phyloP scores from a whole-genome alignment of 2,888 invertebrate species.

The Leptopilina drosophilae region DNA sequence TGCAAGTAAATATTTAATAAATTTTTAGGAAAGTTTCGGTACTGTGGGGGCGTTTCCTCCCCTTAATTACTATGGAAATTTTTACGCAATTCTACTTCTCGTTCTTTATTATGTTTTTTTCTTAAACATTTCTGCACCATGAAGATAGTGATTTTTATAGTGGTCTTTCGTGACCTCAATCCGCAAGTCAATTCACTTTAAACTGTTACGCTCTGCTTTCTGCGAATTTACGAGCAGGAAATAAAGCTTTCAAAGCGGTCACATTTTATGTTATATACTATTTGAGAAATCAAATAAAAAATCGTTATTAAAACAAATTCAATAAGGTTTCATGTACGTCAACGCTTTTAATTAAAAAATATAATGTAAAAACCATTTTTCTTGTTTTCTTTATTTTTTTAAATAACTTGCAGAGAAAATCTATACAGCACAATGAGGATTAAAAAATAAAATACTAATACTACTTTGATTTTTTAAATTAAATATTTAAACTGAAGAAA shows the following conservation, averaged over 20 bases:
- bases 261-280: constrained; percentile 31
- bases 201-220: constrained; percentile 32
- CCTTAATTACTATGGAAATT: constrained; percentile 9
- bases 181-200: constrained; percentile 33
- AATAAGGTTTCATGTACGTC: background rate
- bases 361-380: too few relatives aligned
- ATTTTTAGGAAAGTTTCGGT: too few relatives aligned
- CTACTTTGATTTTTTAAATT: too few relatives aligned
- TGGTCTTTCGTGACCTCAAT: constrained; percentile 29
- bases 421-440: too few relatives aligned
- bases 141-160: constrained; percentile 32
- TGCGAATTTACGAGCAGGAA: constrained; percentile 27
- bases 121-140: constrained; percentile 13
- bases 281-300: constrained; percentile 24
- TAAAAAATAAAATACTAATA: too few relatives aligned
- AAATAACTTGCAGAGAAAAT: too few relatives aligned
- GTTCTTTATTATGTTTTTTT: background rate
- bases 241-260: constrained; percentile 29
- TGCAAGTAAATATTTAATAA: too few relatives aligned
- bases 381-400: too few relatives aligned
- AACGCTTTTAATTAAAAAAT: constrained; percentile 1
- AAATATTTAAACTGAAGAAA: too few relatives aligned
- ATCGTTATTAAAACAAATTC: constrained; percentile 2
- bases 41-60: too few relatives aligned
- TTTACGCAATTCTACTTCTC: background rate